Evolutionary conservation across 1,140 invertebrate genomes (phyloP).

Genomic region (Zaprionus davidi): DNA sequence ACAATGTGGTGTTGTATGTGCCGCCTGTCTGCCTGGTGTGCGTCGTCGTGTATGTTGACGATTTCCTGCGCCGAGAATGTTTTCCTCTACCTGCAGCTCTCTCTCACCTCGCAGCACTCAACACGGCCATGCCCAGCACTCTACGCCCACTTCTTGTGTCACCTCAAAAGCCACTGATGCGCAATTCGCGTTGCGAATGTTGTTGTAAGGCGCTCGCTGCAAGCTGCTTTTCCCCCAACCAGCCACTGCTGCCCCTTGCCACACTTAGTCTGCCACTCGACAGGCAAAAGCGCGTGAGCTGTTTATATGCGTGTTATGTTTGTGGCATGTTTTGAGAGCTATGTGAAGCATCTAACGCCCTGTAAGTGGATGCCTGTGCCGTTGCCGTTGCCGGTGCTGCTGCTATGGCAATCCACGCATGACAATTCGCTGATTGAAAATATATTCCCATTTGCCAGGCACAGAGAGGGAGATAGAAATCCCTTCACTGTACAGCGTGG

Average conservation of each 20-base stretch:
- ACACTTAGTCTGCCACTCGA: not conserved
- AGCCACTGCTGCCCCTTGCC: not conserved
- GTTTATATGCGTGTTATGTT: conserved; percentile 59
- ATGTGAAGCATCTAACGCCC: conserved; percentile 70
- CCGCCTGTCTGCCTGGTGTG: conserved; percentile 16
- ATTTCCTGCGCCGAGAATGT: conserved; percentile 39
- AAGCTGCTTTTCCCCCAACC: not conserved
- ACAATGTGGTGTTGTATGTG: conserved; percentile 55
- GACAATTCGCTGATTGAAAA: conserved; percentile 61
- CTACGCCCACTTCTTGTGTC: conserved; percentile 14
- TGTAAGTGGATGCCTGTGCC: conserved; percentile 39
- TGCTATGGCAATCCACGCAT: conserved; percentile 9
- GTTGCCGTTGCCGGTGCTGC: not conserved
- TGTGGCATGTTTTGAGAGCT: conserved; percentile 61
- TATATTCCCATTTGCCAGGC: conserved; percentile 13
- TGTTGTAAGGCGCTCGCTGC: conserved; percentile 31
- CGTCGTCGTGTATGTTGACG: conserved; percentile 32
- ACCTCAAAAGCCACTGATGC: conserved; percentile 48
- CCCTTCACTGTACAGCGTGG: not conserved
- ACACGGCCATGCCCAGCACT: not conserved
- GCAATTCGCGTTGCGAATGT: conserved; percentile 37
- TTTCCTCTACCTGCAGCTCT: conserved; percentile 18
- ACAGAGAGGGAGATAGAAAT: not conserved
- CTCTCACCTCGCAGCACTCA: conserved; percentile 17
- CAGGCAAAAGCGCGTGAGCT: conserved; percentile 36